Conservation (phyloP, 2,113 vertebrate species). For the Pelusios castaneus region DNA sequence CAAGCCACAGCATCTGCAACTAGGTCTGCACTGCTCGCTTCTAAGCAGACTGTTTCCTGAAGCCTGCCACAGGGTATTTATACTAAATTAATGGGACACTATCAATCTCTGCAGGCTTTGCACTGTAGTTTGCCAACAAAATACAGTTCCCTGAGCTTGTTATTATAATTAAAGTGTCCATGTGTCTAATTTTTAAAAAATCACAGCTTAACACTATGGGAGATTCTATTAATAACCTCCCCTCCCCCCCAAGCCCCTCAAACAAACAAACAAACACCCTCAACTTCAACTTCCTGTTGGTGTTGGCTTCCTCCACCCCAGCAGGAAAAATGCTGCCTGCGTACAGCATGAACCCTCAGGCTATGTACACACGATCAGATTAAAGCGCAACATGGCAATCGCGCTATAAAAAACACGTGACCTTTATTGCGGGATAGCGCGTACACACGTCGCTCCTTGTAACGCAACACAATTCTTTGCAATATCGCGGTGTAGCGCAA, state of each 20-base stretch:
- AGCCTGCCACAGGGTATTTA: slow-evolving; percentile 11
- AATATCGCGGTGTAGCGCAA: too few species aligned
- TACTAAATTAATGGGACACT: background rate
- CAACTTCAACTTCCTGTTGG: background rate
- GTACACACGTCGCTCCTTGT: too few species aligned
- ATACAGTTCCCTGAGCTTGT: slow-evolving; percentile 12
- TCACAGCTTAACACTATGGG: background rate
- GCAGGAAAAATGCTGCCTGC: background rate
- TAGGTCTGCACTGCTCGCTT: background rate
- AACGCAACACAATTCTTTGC: too few species aligned
- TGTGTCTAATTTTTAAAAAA: slow-evolving; percentile 8
- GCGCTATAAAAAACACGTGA: too few species aligned
- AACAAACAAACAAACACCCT: background rate
- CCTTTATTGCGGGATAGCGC: too few species aligned
- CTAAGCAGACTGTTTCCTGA: slow-evolving; percentile 2
- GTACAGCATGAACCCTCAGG: background rate
- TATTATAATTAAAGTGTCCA: slow-evolving; percentile 25
- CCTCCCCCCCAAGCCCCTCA: too few species aligned
- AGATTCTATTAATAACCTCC: background rate
- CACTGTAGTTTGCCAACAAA: slow-evolving; percentile 39
- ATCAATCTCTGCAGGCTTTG: slow-evolving; percentile 25
- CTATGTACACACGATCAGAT: too few species aligned
- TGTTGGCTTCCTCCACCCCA: background rate
- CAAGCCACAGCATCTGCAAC: background rate
- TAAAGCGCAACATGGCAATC: too few species aligned